Conservation (phyloP, 2,888 invertebrate species). For the Ichneumoninae sp. region DNA sequence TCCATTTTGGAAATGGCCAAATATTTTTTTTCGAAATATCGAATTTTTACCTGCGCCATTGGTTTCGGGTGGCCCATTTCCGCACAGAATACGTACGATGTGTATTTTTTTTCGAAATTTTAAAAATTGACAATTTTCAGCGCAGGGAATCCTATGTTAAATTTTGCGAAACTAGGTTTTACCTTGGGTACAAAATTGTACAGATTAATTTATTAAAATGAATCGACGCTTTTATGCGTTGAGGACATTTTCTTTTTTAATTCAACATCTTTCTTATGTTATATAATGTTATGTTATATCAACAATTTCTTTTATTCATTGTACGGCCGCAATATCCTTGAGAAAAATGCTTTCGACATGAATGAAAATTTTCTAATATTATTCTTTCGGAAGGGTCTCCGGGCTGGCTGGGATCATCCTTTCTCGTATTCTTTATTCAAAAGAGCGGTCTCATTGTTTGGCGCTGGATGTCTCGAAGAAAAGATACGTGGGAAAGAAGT, state of each 20-base stretch:
- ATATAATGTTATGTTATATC: neutral
- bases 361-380: neutral
- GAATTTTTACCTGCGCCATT: too few species aligned
- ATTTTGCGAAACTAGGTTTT: too few species aligned
- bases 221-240: neutral
- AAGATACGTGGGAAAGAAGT: constrained; percentile 39
- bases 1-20: too few species aligned
- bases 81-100: too few species aligned
- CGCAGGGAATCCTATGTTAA: too few species aligned
- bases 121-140: too few species aligned
- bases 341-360: neutral
- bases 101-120: too few species aligned
- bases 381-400: neutral
- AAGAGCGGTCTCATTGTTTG: constrained; percentile 22
- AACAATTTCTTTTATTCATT: neutral
- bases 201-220: neutral
- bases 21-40: too few species aligned
- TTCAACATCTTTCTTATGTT: neutral
- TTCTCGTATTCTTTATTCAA: constrained; percentile 4
- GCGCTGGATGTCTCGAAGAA: constrained; percentile 5
- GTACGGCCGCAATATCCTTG: neutral
- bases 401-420: neutral
- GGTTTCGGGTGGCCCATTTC: too few species aligned
- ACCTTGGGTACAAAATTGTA: neutral
- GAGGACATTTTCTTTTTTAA: neutral